Evolutionary conservation across 2,888 invertebrate species (phyloP), one percentile per base, ranked within the genome.

Genomic region (Arge pagana): DNA sequence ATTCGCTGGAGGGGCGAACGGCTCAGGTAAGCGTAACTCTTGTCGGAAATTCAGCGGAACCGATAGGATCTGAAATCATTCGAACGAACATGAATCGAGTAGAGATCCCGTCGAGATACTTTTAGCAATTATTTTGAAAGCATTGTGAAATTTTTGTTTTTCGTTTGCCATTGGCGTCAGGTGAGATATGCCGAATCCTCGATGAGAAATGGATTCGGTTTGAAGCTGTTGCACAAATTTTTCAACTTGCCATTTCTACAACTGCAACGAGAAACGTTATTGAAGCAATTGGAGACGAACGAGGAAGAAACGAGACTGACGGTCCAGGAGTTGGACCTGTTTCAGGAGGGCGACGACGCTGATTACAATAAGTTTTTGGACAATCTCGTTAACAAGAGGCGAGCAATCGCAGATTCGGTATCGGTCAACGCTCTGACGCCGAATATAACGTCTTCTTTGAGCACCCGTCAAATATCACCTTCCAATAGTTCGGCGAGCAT

Each of bases 171-270:
- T 33, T 49, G 53, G 30, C 39, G 85, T 0, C 85, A 89, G 71
- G 83, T 95, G 15, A 83, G 93, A 23, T 95, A 93, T 72, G 89
- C 93, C 0, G 95, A 96, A 76, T 86, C 93, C 0, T 96, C 95
- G 2, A 96, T 96, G 96, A 83, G 93, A 67, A 96, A 96, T 78
- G 95, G 95, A 1, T 96, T 96, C 77, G 97, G 97, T 3, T 79
- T 97, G 50, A 89, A 93, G 70, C 83, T 93, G 56, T 81, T 97
- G 45, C 94, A 97, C 79, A 93, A 93, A 78, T 97, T 96, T 79
- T 89, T 97, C 71, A 96, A 94, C 77, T 82, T 97, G 52, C 96
- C 97, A 48, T 97, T 96, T 75, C 81, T 97, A 45, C 88, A 91
- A 70, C 80, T 97, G 23, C 96, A 96, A 81, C 83, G 87, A 63